These are phyloP conservation scores for Sesia apiformis DNA, from an alignment of 2,888 invertebrate species.

Conservation along the genomic window DNA sequence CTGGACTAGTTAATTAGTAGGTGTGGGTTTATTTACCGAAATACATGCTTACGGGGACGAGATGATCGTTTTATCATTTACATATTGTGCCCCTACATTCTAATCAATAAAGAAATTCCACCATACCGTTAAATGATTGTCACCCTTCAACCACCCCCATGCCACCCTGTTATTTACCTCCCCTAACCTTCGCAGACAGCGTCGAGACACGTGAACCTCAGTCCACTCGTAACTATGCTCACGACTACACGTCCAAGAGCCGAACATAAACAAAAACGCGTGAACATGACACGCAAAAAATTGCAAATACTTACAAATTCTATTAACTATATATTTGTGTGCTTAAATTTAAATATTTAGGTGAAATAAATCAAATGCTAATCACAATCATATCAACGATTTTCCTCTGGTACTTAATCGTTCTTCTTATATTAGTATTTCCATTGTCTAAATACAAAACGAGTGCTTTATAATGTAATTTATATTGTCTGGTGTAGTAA, in stretches of 20 bases:
- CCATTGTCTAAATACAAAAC: constrained; percentile 50
- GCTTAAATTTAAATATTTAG: too few species aligned
- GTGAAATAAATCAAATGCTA: constrained; percentile 24
- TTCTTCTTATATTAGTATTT: constrained; percentile 49
- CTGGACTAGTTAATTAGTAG: too few species aligned
- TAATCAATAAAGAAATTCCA: too few species aligned
- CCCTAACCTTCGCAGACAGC: constrained; percentile 8
- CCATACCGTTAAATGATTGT: not conserved
- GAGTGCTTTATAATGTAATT: not conserved
- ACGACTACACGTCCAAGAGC: constrained; percentile 17
- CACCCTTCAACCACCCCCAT: not conserved
- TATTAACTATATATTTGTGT: too few species aligned
- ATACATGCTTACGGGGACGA: too few species aligned
- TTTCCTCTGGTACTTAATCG: constrained; percentile 53
- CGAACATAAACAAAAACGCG: not conserved
- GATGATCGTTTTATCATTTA: too few species aligned
- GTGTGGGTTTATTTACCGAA: too few species aligned
- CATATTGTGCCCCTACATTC: too few species aligned
- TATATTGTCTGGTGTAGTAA: too few species aligned
- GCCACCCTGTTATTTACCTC: constrained; percentile 10
- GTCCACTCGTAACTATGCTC: constrained; percentile 23
- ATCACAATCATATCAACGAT: constrained; percentile 41
- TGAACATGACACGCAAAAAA: not conserved
- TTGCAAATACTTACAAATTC: not conserved
- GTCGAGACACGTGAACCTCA: constrained; percentile 15